These are phyloP conservation scores for Tuberolachnus salignus DNA, from an alignment of 2,888 invertebrate species.

Conservation along the genomic window DNA sequence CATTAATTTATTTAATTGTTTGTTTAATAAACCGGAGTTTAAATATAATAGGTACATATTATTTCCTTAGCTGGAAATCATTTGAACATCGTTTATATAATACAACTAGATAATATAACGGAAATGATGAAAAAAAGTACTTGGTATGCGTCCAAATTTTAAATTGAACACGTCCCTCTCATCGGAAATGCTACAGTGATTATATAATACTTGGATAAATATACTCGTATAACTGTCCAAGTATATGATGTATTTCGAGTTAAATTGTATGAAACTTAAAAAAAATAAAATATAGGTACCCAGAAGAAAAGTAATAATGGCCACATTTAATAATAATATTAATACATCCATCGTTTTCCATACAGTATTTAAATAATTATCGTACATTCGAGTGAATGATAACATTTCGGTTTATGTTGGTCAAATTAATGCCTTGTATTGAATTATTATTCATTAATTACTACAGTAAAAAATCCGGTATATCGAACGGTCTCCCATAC, in stretches of 20 bases:
- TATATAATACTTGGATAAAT: neutral
- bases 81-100: neutral
- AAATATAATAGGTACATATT: too few relatives aligned
- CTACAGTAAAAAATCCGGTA: too few relatives aligned
- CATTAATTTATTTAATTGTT: too few relatives aligned
- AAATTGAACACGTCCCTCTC: neutral
- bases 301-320: too few relatives aligned
- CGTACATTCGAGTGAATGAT: neutral
- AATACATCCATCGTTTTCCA: too few relatives aligned
- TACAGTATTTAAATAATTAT: too few relatives aligned
- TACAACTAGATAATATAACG: neutral
- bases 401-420: neutral
- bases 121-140: neutral
- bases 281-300: neutral
- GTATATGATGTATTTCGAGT: neutral
- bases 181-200: neutral
- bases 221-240: neutral
- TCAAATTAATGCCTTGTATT: neutral
- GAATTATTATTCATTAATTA: too few relatives aligned
- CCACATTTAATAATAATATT: too few relatives aligned
- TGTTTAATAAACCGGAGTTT: too few relatives aligned
- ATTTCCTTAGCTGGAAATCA: neutral
- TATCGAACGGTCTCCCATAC: too few relatives aligned
- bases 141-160: constrained; percentile 39
- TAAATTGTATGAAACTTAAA: neutral